Conservation (phyloP, 2,113 vertebrate genomes). For the Zapus hudsonius region DNA sequence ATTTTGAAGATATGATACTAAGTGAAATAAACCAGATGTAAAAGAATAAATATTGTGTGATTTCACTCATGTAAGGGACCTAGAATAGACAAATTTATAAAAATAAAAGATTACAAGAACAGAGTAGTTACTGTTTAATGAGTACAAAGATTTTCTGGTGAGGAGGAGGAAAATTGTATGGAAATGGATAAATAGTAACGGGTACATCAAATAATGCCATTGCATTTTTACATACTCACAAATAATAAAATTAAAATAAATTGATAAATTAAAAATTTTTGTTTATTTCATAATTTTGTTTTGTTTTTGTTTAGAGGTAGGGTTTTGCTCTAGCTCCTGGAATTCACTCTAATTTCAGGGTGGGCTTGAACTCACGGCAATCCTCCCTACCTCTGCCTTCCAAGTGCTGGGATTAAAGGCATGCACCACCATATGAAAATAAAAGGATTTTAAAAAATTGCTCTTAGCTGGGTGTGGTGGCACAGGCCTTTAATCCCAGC, state of each 20-base stretch:
- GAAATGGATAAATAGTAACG: background rate
- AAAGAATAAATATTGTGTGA: background rate
- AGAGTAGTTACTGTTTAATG: background rate
- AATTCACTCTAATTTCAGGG: too few relatives aligned
- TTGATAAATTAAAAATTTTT: background rate
- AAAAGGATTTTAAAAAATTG: background rate
- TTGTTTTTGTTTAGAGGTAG: too few relatives aligned
- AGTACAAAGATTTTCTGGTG: background rate
- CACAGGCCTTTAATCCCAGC: too few relatives aligned
- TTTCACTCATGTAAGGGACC: background rate
- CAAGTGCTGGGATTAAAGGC: background rate
- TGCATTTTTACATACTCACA: background rate
- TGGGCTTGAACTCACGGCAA: too few relatives aligned
- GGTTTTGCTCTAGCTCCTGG: too few relatives aligned
- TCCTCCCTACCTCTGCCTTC: too few relatives aligned
- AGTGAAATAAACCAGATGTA: background rate
- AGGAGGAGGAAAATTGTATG: background rate
- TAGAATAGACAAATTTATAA: background rate
- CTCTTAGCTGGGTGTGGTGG: too few relatives aligned
- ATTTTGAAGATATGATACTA: background rate
- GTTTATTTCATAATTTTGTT: background rate
- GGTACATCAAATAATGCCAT: background rate
- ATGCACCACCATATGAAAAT: background rate
- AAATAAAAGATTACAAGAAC: background rate
- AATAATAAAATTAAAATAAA: too few relatives aligned